Evolutionary conservation across 1,140 invertebrate species (phyloP), one percentile per base, ranked within the genome.

Genomic region (Pogonomyrmex californicus): DNA sequence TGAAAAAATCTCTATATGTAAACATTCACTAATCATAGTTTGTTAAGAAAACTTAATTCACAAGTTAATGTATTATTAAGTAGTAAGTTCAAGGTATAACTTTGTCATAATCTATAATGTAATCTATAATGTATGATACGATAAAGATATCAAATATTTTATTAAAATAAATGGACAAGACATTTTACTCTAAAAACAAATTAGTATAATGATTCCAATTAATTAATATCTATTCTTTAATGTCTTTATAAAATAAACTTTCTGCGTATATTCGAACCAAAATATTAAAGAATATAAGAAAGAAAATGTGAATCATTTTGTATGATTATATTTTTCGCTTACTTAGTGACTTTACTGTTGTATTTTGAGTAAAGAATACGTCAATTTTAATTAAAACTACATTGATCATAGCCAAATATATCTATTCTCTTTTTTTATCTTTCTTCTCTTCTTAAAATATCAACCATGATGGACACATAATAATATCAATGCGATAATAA

Each of bases 361-460:
- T 63, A 65, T 71, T 85, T 81, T 47, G 33, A 88, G 33, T 87
- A 73, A 77, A 56, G 77, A 51, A 85, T 49, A 56, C 38, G 49
- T 17, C 70, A 41, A 56, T 2, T 75, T 56, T 30, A 2, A 56
- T 75, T 4, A 23, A 75, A 38, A 30, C 4, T 2, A 58, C 17
- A 14, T 75, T 4, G 17, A 58, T 23, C 23, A 23, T 23, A 23
- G 23, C 23, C 23, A 23, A 23, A 23, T 0, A 1, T 9, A 56
- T 30, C 36, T 38, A 41, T 7, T 60, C 36, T 76, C 4, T 14
- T 41, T 62, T 5, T 66, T 66, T 44, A 0, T 9, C 41, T 10
- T 65, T 62, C 41, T 49, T 68, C 12, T 33, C 14, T 51, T 12
- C 23, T n/a, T 30, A 14, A 23, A 0, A 3, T 14, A 9, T 77